phyloP scores from a whole-genome alignment of 2,113 vertebrate genomes.

The Syrrhaptes paradoxus region DNA sequence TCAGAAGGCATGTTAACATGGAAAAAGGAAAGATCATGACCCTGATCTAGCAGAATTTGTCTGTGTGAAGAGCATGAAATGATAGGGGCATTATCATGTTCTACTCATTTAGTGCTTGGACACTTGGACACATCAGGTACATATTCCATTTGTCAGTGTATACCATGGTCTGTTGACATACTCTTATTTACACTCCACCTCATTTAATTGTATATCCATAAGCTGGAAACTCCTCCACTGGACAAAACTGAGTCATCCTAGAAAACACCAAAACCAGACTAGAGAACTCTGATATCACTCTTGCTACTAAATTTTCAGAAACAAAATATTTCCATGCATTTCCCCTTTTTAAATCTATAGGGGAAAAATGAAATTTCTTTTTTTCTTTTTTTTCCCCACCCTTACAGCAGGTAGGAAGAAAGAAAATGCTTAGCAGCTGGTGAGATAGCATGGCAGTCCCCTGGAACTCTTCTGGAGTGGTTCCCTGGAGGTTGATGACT shows the following conservation, averaged over 20 bases:
- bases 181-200: neutral
- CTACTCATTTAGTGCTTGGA: neutral
- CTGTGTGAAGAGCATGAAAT: neutral
- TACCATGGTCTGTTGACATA: neutral
- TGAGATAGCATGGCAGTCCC: neutral
- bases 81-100: neutral
- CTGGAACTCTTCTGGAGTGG: neutral
- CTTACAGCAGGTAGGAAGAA: neutral
- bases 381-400: too few relatives aligned
- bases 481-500: neutral
- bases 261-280: neutral
- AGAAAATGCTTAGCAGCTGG: neutral
- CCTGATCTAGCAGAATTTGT: neutral
- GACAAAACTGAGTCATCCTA: neutral
- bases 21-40: neutral
- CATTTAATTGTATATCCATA: neutral
- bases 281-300: neutral
- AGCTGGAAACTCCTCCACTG: neutral
- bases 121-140: neutral
- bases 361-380: neutral
- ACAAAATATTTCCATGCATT: neutral
- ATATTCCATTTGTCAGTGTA: neutral
- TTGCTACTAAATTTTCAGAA: neutral
- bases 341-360: neutral
- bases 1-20: neutral